Evolutionary conservation across 2,797 vertebrate genomes (phyloP).

Genomic region (Muraenolepis orangiensis): DNA sequence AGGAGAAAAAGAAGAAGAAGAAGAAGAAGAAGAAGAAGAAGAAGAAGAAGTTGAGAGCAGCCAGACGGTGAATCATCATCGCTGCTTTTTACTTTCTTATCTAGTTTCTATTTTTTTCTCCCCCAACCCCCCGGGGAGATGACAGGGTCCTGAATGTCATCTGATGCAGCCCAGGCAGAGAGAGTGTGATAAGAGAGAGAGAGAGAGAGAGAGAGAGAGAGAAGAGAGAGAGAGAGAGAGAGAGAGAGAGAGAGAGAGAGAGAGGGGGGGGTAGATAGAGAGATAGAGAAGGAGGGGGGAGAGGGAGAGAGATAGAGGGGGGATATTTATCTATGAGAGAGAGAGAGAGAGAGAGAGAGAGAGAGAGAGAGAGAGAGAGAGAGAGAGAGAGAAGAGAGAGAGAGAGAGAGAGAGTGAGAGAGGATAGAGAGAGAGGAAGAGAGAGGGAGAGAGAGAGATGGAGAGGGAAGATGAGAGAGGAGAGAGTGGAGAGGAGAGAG

Average conservation of each 20-base stretch:
- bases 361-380: not conserved
- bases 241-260: too few relatives aligned
- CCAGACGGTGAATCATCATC: slow-evolving; percentile 39
- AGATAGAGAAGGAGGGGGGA: too few relatives aligned
- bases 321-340: too few relatives aligned
- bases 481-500: not conserved
- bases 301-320: too few relatives aligned
- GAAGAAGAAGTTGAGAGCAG: not conserved
- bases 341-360: slow-evolving; percentile 4
- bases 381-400: slow-evolving; percentile 10
- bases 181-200: not conserved
- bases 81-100: slow-evolving; percentile 20
- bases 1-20: too few relatives aligned
- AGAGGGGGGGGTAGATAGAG: too few relatives aligned
- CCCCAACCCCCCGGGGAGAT: slow-evolving; percentile 38
- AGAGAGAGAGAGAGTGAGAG: not conserved
- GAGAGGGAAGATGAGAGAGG: too few relatives aligned
- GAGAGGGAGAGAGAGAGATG: too few relatives aligned
- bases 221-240: too few relatives aligned
- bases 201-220: not conserved
- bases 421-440: too few relatives aligned
- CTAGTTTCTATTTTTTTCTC: too few relatives aligned
- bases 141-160: slow-evolving; percentile 53
- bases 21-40: too few relatives aligned
- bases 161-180: slow-evolving; percentile 38